phyloP scores from a whole-genome alignment of 2,113 vertebrate genomes.

The Megalops atlanticus region DNA sequence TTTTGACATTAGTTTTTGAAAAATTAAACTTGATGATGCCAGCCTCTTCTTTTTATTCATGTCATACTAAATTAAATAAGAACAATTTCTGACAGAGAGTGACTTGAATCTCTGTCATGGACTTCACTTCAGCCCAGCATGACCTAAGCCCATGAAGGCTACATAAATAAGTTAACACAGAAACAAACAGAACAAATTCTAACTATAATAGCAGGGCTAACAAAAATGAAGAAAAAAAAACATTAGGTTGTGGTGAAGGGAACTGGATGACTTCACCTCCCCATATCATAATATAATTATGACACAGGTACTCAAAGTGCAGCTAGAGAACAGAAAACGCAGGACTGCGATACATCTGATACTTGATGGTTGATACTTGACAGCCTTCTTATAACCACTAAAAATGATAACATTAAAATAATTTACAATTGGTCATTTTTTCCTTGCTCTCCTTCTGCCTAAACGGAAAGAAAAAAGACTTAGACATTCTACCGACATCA shows the following conservation, averaged over 20 bases:
- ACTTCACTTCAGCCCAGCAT: neutral
- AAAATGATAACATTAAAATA: neutral
- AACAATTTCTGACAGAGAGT: neutral
- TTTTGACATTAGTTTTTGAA: constrained; percentile 12
- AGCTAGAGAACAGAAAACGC: neutral
- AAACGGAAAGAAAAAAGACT: neutral
- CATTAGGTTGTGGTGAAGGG: neutral
- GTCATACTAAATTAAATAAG: too few species aligned
- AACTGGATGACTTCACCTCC: neutral
- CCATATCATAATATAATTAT: neutral
- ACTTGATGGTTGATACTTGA: neutral
- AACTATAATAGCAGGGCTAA: too few species aligned
- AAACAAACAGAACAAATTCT: neutral
- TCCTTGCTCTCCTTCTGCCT: neutral
- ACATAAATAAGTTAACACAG: neutral
- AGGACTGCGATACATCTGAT: too few species aligned
- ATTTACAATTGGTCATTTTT: neutral
- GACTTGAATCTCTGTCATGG: too few species aligned
- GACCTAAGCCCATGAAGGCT: neutral
- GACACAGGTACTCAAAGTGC: neutral
- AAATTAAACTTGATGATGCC: constrained; percentile 16
- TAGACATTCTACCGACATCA: neutral
- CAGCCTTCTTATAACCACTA: neutral
- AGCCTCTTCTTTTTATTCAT: neutral
- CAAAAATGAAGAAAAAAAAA: neutral